These are phyloP conservation scores for Nephrotoma flavescens DNA, from an alignment of 2,888 invertebrate species.

Conservation along the genomic window DNA sequence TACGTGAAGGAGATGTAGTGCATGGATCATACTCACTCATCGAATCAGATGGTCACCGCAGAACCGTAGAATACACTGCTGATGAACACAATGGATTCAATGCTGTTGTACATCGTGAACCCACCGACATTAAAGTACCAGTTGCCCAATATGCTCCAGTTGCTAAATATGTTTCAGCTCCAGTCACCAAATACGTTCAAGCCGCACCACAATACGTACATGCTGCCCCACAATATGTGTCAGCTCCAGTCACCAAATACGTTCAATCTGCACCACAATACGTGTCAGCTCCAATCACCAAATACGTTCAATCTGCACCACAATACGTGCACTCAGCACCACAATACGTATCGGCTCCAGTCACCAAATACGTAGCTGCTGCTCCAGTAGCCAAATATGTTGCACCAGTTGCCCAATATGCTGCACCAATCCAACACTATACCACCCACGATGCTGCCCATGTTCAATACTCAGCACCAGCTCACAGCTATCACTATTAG, in stretches of 20 bases:
- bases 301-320: slow-evolving; percentile 10
- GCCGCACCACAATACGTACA: slow-evolving; percentile 4
- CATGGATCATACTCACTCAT: slow-evolving; percentile 36
- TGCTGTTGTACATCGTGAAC: slow-evolving; percentile 36
- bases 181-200: slow-evolving; percentile 5
- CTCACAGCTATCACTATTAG: slow-evolving; percentile 1
- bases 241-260: slow-evolving; percentile 12
- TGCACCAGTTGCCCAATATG: not conserved
- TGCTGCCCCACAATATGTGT: slow-evolving; percentile 1
- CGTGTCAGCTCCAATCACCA: slow-evolving; percentile 10
- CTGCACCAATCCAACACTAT: slow-evolving; percentile 5
- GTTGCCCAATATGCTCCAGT: slow-evolving; percentile 15
- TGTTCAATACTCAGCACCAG: slow-evolving; percentile 1
- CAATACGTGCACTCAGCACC: not conserved
- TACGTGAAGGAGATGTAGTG: slow-evolving; percentile 36
- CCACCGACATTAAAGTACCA: slow-evolving; percentile 25
- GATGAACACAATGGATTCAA: slow-evolving; percentile 39
- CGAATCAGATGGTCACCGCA: slow-evolving; percentile 36
- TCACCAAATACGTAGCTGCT: not conserved
- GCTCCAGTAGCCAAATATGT: slow-evolving; percentile 7
- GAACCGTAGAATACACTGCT: slow-evolving; percentile 38
- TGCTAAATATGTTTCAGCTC: slow-evolving; percentile 2
- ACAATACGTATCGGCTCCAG: slow-evolving; percentile 5
- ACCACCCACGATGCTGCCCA: not conserved
- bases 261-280: slow-evolving; percentile 11